Conservation (phyloP, 2,113 vertebrate genomes). For the Butorides virescens region DNA sequence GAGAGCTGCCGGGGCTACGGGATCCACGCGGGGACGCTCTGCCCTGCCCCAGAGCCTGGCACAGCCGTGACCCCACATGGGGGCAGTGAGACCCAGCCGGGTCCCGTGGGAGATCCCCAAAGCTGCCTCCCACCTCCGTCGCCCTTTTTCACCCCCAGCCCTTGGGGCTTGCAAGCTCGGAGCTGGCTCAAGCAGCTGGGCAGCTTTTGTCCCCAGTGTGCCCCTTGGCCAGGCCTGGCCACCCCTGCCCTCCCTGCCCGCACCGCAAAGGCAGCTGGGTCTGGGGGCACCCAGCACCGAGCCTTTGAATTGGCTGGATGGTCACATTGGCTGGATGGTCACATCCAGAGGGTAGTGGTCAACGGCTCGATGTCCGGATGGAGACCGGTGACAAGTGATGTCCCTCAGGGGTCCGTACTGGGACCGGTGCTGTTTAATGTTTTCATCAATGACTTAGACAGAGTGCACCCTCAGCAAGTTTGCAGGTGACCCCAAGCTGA, state of each 20-base stretch:
- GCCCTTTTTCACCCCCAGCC: fast-evolving
- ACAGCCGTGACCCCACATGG: fast-evolving
- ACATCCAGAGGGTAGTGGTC: too few species aligned
- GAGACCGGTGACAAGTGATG: too few species aligned
- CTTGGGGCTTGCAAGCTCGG: not conserved
- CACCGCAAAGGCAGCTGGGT: fast-evolving
- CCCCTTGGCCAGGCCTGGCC: fast-evolving
- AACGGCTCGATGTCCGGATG: too few species aligned
- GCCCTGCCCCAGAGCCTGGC: not conserved
- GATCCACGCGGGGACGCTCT: fast-evolving
- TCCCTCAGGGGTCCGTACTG: too few species aligned
- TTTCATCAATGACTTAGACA: too few species aligned
- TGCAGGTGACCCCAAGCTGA: too few species aligned
- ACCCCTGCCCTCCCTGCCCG: not conserved
- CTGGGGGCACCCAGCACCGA: not conserved
- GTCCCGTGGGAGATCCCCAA: fast-evolving
- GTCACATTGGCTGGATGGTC: too few species aligned
- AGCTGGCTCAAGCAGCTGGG: not conserved
- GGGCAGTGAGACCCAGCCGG: not conserved
- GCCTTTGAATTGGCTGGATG: too few species aligned
- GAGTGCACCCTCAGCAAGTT: too few species aligned
- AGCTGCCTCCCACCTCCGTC: not conserved
- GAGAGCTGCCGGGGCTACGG: not conserved
- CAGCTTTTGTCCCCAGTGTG: fast-evolving
- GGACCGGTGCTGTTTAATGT: too few species aligned